Percentiles rank a stretch among this genome's conserved stretches.
phyloP scores from a whole-genome alignment of 1,140 invertebrate genomes.

The Drosophila serrata region DNA sequence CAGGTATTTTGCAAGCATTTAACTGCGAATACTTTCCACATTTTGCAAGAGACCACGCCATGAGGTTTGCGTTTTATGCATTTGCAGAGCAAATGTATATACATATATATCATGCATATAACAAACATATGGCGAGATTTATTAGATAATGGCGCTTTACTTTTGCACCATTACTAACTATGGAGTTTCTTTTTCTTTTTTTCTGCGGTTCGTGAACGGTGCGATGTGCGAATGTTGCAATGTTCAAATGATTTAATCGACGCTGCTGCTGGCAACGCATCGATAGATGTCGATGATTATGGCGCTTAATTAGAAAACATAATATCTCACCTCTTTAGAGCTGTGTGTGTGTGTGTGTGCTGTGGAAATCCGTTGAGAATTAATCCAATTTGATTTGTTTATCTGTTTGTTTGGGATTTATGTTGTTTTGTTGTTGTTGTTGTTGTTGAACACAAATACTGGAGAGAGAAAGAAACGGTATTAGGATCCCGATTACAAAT shows the following conservation, averaged over 20 bases:
- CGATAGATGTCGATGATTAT: constrained; percentile 34
- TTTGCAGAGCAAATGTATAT: constrained; percentile 19
- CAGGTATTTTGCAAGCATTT: constrained; percentile 44
- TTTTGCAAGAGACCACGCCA: constrained; percentile 69
- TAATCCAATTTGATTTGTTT: constrained; percentile 61
- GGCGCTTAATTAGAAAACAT: constrained; percentile 45
- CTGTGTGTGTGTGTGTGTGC: not conserved
- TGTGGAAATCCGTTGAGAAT: constrained; percentile 37
- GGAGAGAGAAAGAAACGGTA: constrained; percentile 46
- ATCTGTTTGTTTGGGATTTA: constrained; percentile 2
- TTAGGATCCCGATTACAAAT: constrained; percentile 56
- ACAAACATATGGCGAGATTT: constrained; percentile 72
- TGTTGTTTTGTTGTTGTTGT: not conserved
- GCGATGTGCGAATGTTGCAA: constrained; percentile 63
- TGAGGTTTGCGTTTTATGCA: constrained; percentile 54
- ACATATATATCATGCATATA: constrained; percentile 17
- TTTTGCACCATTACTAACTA: constrained; percentile 53
- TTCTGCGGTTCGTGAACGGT: constrained; percentile 56
- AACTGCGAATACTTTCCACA: constrained; percentile 55
- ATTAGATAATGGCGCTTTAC: constrained; percentile 79
- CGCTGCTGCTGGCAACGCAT: constrained; percentile 12
- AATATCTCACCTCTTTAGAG: constrained; percentile 15
- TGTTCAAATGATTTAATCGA: constrained; percentile 75
- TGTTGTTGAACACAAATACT: constrained; percentile 40
- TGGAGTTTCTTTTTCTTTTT: constrained; percentile 30